Evolutionary conservation across 37 sponge, comb jelly and placozoan species (phyloP), one percentile per base, ranked within the genome.

Genomic region (Crambe crambe): DNA sequence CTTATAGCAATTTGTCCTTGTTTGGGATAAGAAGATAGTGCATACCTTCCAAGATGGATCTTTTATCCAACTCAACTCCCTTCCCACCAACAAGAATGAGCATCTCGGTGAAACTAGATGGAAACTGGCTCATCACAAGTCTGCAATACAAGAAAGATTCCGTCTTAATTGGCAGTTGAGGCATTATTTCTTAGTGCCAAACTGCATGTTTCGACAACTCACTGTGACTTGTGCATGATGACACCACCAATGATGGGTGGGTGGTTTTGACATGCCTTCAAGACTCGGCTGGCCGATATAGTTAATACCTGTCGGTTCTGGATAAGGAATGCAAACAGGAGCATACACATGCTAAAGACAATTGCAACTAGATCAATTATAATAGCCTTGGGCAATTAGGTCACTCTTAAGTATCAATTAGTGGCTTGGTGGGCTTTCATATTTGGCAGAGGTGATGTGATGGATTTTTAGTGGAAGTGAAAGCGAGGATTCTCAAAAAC

Each of bases 221-320:
- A 89, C 85, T 68, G 61, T 3, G 64, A 62, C 29, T 81, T 80
- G 57, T 90, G 81, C 56, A 81, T 42, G 60, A 85, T 72, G 57
- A 72, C 62, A 20, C 85, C 82, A 47, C 76, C 81, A 17, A 79
- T 47, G 21, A 89, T 63, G 44, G 60, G 41, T 2, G 29, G n/a
- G 37, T 82, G 73, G n/a, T 75, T 23, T 51, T 89, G 89, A 44
- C 83, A 83, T 34, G 73, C 62, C 68, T 60, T 69, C n/a, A 89
- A 72, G 17, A 89, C 21, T 9, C 84, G 70, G 9, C 78, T 72
- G 37, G 89, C 70, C 56, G 35, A 56, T 29, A 88, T 25, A 37
- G 56, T 82, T 23, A 76, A 15, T 5, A 44, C 68, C 8, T 75
- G 38, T 54, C 72, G 37, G 15, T 34, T 63, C 87, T 86, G 68